Evolutionary conservation across 2,797 vertebrate species (phyloP).

Genomic region (Sylvilagus floridanus): DNA sequence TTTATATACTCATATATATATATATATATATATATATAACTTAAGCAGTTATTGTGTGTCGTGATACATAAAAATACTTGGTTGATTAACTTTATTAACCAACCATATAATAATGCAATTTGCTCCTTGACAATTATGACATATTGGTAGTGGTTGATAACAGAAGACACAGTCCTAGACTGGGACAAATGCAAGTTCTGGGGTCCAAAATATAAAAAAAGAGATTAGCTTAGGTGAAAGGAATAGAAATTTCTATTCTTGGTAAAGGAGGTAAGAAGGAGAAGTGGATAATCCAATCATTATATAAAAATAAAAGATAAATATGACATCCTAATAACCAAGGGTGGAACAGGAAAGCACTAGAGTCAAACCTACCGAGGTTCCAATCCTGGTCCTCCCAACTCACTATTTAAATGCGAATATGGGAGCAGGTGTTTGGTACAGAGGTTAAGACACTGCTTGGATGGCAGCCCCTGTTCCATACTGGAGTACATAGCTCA

Average conservation of each 20-base stretch:
- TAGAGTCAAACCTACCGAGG: rapidly evolving
- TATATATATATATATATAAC: neutral
- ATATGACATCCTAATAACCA: neutral
- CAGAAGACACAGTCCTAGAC: neutral
- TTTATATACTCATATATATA: neutral
- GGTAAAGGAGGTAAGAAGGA: neutral
- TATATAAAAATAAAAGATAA: neutral
- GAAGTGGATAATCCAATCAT: neutral
- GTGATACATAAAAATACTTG: neutral
- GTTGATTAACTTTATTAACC: neutral
- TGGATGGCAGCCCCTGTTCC: too few relatives aligned
- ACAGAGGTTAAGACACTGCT: too few relatives aligned
- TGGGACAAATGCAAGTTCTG: neutral
- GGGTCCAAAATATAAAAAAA: neutral
- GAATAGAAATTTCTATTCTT: neutral
- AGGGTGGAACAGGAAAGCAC: neutral
- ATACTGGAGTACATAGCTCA: too few relatives aligned
- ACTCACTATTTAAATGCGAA: neutral
- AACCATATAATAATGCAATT: neutral
- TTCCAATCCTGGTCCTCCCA: neutral
- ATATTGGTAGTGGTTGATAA: neutral
- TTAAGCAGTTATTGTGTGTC: too few relatives aligned
- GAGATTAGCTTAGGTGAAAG: neutral
- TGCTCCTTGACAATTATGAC: neutral
- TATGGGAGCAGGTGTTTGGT: too few relatives aligned